Evolutionary conservation across 2,888 invertebrate genomes (phyloP), one percentile per base, ranked within the genome.

Genomic region (Drosophila rubida): DNA sequence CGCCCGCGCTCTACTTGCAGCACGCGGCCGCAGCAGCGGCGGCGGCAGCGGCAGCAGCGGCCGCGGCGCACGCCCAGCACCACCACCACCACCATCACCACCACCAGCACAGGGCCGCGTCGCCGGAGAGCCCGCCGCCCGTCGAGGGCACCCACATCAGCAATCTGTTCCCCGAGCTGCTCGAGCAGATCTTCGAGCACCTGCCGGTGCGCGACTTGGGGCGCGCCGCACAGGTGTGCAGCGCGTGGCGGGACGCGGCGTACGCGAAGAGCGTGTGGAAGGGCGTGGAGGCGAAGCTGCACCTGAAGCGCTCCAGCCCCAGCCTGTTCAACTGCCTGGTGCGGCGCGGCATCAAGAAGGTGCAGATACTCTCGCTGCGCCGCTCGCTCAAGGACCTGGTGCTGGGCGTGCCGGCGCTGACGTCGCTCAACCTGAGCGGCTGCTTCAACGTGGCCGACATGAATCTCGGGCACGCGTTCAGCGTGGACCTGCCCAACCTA

Each of bases 231-330:
- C 97, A 97, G 92, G 97, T 98, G 71, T 97, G 97, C 91, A 94
- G 95, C 60, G 93, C 96, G 63, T 98, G 98, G 98, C 93, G 97
- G 66, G 98, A 98, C 90, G 98, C 98, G 45, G 96, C 97, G 27
- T 98, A 98, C 92, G 95, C 96, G 85, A 96, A 97, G 83, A 96
- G 96, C 39, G 97, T 98, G 16, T 98, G 98, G 98, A 95, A 97
- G 79, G 97, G 97, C 54, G 97, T 97, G 30, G 97, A 97, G 90
- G 98, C 98, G 0, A 96, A 96, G 81, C 92, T 98, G 71, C 98
- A 98, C 91, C 93, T 98, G 50, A 94, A 96, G 69, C 94, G 96
- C 80, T 95, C 97, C 69, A 95, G 96, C 69, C 96, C 96, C 11
- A 95, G 96, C 80, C 93, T 98, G 61, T 98, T 97, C 92, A 94